Base-by-base conservation (phyloP, 2,888 invertebrate genomes). In the Leptopilina syphax region DNA sequence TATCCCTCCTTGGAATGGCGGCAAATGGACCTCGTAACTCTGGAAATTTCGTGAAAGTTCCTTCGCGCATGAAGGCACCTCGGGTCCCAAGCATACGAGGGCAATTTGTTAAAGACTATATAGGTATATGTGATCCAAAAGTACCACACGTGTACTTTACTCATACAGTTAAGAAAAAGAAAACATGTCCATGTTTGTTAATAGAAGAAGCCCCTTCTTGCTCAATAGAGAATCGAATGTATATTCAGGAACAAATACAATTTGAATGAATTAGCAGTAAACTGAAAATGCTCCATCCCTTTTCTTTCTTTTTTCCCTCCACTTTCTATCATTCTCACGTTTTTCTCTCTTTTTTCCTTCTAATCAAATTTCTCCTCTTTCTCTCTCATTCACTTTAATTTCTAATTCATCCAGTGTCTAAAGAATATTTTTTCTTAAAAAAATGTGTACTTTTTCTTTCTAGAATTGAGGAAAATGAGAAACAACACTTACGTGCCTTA, bases 211-310 rank as follows among this genome's bases (percentile, higher is more conserved):
- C 77, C 60, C 77, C 50, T 47, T 47, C 47, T 47, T 9, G 57
- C 34, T 78, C 77, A 66, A 76, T 47, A 79, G 77, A 76, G 76
- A 78, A 44, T 66, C 81, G 87, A 85, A 87, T 87, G 87, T 89
- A 87, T 88, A 88, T 90, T 90, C 88, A 84, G 86, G 88, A 90
- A 88, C 90, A 90, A 90, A 91, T 89, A 89, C 89, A 90, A 91
- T 91, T 91, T 90, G 90, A 90, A 91, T 90, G 89, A 91, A 91
- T 90, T 90, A 91, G 91, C 90, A 90, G 88, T 90, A 90, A 90
- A 89, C 87, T 87, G 86, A 86, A 88, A 90, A 90, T 87, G 87
- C 86, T 87, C 89, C 85, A 88, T 89, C 84, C 73, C 34, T 27
- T 44, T 47, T 80, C 67, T 76, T 57, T 47, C 41, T 24, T 18